These are phyloP conservation scores for Meles meles DNA, from an alignment of 2,113 vertebrate species.

Conservation along the genomic window DNA sequence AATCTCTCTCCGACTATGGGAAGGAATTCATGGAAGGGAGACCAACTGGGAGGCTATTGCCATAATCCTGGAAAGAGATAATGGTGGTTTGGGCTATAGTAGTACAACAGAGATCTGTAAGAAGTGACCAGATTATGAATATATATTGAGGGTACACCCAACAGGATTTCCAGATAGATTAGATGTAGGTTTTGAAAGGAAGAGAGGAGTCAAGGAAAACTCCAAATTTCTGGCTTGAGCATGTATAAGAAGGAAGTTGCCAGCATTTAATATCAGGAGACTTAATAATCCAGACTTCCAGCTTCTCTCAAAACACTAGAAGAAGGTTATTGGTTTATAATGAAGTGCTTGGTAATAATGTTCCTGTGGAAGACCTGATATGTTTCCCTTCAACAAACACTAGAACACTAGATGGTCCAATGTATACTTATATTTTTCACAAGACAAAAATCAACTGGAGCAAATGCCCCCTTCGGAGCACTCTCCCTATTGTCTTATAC, in stretches of 20 bases:
- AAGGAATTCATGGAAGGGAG: not conserved
- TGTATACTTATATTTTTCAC: not conserved
- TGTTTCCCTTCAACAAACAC: too few species aligned
- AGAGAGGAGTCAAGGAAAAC: conserved; percentile 17
- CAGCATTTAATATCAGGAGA: conserved; percentile 39
- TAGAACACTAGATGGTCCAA: not conserved
- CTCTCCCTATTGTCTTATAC: not conserved
- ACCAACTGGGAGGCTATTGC: not conserved
- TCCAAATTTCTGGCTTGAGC: conserved; percentile 36
- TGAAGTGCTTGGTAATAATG: too few species aligned
- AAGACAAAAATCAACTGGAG: not conserved
- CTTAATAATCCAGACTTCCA: conserved; percentile 47
- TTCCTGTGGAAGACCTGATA: too few species aligned
- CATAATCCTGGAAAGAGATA: not conserved
- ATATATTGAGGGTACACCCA: conserved; percentile 12
- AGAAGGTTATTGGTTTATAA: not conserved
- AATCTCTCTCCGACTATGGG: not conserved
- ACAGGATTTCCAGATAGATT: conserved; percentile 51
- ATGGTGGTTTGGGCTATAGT: not conserved
- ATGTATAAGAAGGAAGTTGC: conserved; percentile 20
- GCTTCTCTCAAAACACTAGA: conserved; percentile 27
- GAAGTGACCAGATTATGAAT: not conserved
- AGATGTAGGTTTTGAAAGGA: conserved; percentile 39
- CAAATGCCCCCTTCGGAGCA: not conserved
- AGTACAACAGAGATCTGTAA: not conserved